Conservation (phyloP, 2,888 invertebrate genomes). For the Protodeltote pygarga region DNA sequence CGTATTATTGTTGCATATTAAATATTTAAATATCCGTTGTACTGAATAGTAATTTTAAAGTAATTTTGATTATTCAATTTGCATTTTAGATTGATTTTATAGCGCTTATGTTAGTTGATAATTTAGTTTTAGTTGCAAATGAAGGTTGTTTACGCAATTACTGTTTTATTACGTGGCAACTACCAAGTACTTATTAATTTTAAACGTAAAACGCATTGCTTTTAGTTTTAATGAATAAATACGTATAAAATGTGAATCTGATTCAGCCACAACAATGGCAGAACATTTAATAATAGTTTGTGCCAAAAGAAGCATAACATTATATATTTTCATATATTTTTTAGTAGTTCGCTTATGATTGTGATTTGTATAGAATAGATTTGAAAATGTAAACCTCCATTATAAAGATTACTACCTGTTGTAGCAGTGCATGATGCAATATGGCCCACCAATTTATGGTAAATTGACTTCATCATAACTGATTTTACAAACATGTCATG, state of each 20-base stretch:
- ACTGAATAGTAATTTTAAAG: background rate
- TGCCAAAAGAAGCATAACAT: constrained; percentile 47
- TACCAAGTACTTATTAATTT: constrained; percentile 42
- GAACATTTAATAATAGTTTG: constrained; percentile 36
- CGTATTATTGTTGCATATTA: background rate
- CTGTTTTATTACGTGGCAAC: constrained; percentile 32
- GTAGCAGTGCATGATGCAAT: constrained; percentile 10
- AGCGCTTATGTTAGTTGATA: constrained; percentile 9
- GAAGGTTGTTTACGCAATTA: constrained; percentile 29
- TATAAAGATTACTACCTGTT: background rate
- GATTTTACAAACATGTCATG: constrained; percentile 8
- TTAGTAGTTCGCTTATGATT: constrained; percentile 25
- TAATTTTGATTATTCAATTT: too few relatives aligned
- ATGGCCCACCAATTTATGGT: constrained; percentile 31
- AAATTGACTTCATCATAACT: constrained; percentile 1
- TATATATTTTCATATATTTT: constrained; percentile 38
- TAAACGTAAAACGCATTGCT: constrained; percentile 22
- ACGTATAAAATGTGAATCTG: constrained; percentile 15
- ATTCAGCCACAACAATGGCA: constrained; percentile 17
- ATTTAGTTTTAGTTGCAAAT: constrained; percentile 24
- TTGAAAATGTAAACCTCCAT: constrained; percentile 13
- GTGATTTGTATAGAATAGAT: constrained; percentile 21
- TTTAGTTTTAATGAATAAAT: constrained; percentile 18
- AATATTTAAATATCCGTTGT: constrained; percentile 17
- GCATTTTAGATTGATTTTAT: constrained; percentile 22